Evolutionary conservation across 2,888 invertebrate genomes (phyloP).

Genomic region (Melikaiella ostensackeni): DNA sequence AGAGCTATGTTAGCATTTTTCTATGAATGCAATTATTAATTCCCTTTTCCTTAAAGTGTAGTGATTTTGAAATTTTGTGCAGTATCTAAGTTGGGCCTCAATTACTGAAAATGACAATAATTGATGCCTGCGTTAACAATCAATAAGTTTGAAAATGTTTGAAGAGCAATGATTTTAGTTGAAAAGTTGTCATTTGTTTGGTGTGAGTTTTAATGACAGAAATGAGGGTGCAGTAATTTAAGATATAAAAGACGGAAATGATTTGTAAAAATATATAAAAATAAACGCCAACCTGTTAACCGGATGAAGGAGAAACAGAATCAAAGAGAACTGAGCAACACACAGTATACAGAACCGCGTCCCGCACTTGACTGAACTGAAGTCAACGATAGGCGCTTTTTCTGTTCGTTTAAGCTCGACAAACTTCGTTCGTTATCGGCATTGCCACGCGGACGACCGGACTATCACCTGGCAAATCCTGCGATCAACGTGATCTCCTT

Average conservation of each 20-base stretch:
- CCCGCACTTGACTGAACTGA: constrained; percentile 41
- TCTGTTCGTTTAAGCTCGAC: constrained; percentile 7
- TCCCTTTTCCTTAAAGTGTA: neutral
- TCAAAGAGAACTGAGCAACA: neutral
- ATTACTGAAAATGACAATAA: neutral
- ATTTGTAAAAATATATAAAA: neutral
- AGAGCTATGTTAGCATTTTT: neutral
- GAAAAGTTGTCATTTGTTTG: neutral
- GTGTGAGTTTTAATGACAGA: neutral
- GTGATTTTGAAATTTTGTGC: neutral
- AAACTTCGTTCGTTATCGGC: constrained; percentile 25
- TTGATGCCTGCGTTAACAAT: neutral
- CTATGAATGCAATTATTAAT: neutral
- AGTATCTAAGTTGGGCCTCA: neutral
- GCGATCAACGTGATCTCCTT: constrained; percentile 12
- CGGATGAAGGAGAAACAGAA: constrained; percentile 32
- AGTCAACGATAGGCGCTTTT: constrained; percentile 2
- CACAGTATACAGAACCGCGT: constrained; percentile 9
- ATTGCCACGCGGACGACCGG: constrained; percentile 28
- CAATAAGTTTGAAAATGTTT: neutral
- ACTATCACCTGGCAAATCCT: constrained; percentile 32
- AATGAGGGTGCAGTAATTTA: neutral
- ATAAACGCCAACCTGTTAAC: constrained; percentile 18
- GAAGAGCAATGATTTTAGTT: neutral
- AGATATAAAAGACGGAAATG: too few relatives aligned